Percentiles rank a stretch among this genome's conserved stretches.
Evolutionary conservation across 1,140 invertebrate species (phyloP).

Genomic region (Zelostemma sp.): DNA sequence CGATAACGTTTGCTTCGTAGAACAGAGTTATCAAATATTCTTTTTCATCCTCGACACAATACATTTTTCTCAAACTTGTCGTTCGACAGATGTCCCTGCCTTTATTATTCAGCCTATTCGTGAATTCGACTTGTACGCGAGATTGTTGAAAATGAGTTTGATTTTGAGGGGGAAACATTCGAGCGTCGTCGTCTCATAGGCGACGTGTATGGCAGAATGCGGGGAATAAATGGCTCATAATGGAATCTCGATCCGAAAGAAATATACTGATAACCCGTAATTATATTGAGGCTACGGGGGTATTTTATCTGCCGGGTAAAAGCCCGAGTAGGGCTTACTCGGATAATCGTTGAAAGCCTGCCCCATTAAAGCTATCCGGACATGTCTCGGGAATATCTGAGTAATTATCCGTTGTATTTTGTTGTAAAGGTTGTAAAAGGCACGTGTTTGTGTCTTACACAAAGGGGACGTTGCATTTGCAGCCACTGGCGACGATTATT

Average conservation of each 20-base stretch:
- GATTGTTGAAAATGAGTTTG: no score
- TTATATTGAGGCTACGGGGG: constrained; percentile 59
- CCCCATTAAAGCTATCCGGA: constrained; percentile 65
- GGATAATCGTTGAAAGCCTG: constrained; percentile 66
- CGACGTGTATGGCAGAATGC: constrained; percentile 19
- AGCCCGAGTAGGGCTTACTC: constrained; percentile 58
- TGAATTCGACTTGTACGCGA: no score
- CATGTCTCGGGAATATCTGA: constrained; percentile 61
- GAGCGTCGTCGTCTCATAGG: constrained; percentile 13
- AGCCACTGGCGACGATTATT: constrained; percentile 1
- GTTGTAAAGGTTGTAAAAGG: constrained; percentile 26
- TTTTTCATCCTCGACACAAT: no score
- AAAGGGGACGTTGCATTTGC: background rate
- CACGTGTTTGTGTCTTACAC: constrained; percentile 19
- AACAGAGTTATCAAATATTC: background rate
- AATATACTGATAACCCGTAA: constrained; percentile 62
- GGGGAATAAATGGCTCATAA: constrained; percentile 60
- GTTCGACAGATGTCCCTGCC: no score
- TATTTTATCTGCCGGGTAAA: constrained; percentile 63
- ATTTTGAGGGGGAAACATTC: background rate
- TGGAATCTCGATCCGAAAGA: constrained; percentile 62
- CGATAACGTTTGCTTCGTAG: constrained; percentile 18
- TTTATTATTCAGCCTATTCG: no score
- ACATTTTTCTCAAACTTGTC: no score
- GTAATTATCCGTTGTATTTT: constrained; percentile 62